Percentiles rank a stretch among this genome's conserved stretches.
Evolutionary conservation across 2,888 invertebrate species (phyloP).

Genomic region (Leucoma salicis): DNA sequence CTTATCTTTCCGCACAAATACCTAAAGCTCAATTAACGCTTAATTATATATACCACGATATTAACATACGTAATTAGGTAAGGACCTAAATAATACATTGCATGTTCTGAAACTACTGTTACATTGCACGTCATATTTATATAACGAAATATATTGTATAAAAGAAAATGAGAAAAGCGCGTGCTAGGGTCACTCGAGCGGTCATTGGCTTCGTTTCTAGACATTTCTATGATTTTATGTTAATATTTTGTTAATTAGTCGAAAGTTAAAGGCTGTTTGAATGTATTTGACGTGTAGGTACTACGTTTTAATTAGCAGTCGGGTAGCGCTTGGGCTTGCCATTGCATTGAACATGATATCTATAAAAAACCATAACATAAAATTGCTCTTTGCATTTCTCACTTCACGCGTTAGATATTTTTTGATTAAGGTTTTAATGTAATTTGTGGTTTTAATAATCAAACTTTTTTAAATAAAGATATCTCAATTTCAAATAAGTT

Average conservation of each 20-base stretch:
- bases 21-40: neutral
- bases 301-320: no score
- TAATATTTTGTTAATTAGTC: conserved; percentile 4
- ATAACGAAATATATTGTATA: conserved; percentile 29
- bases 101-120: conserved; percentile 49
- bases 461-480: no score
- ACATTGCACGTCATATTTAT: conserved; percentile 48
- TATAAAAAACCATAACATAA: no score
- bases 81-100: conserved; percentile 52
- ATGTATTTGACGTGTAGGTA: no score
- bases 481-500: no score
- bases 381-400: no score
- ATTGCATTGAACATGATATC: no score
- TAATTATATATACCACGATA: conserved; percentile 13
- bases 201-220: conserved; percentile 39
- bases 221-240: neutral
- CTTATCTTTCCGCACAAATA: conserved; percentile 1
- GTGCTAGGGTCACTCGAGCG: conserved; percentile 38
- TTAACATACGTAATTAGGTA: conserved; percentile 28
- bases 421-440: no score
- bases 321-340: no score
- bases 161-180: conserved; percentile 48
- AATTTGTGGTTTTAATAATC: no score
- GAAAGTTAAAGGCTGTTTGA: neutral
- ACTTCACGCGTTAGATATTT: no score